Evolutionary conservation across 2,113 vertebrate genomes (phyloP).

Genomic region (Strigops habroptila): DNA sequence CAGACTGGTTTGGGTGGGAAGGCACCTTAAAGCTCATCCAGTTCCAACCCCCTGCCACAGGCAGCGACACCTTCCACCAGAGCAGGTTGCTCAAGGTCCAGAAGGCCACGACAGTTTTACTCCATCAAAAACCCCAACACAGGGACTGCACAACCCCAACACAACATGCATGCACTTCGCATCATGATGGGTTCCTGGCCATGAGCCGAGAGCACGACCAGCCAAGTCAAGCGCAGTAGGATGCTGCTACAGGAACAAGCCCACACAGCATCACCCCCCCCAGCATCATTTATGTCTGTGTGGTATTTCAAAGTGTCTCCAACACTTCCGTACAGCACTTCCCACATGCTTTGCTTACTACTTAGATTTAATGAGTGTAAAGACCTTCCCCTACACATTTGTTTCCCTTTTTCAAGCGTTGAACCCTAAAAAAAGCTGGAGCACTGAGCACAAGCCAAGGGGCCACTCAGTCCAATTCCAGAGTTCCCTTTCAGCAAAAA

Average conservation of each 20-base stretch:
- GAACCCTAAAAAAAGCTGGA: not conserved
- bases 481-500: not conserved
- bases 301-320: fast-evolving
- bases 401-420: not conserved
- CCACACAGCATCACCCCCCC: fast-evolving
- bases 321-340: fast-evolving
- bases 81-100: not conserved
- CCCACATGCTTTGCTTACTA: not conserved
- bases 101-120: not conserved
- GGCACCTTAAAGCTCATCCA: not conserved
- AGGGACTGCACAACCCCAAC: fast-evolving
- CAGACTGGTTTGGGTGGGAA: not conserved
- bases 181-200: not conserved
- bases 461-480: not conserved
- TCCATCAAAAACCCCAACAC: not conserved
- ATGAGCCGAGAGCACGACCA: not conserved
- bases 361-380: not conserved
- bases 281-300: not conserved
- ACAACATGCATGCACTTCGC: not conserved
- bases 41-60: not conserved
- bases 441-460: not conserved
- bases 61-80: not conserved
- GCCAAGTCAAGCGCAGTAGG: not conserved
- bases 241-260: not conserved
- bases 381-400: not conserved